Base-by-base conservation (phyloP, 2,113 vertebrate genomes). In the Mirounga angustirostris region DNA sequence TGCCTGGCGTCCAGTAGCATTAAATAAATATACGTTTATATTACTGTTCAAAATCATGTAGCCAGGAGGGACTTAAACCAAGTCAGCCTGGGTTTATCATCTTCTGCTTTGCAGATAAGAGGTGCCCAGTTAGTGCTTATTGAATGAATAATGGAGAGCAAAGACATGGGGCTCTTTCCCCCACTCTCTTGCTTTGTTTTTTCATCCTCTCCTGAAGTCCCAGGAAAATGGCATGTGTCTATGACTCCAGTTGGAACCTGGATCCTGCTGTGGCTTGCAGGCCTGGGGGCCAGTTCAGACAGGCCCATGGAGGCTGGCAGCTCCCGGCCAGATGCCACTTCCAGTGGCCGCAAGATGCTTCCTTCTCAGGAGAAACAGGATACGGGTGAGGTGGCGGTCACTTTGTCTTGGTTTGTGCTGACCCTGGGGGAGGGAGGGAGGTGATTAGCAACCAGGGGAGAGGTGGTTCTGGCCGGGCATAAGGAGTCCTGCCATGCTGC, bases 21-120 rank as follows among this genome's bases (percentile, higher is more conserved):
- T 78, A 91, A 73, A n/a, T 89, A 69, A 86, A 79, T 65, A 73
- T 10, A 36, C 22, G 26, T 86, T 85, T 94, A 52, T 79, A 54
- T 89, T 79, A 61, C 43, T 88, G 52, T 40, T 63, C 65, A 85
- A 16, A 86, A 59, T 92, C 40, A 65, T 36, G 94, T 91, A 71
- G 19, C 65, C 56, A 83, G 43, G n/a, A 86, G 30, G 24, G 14
- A 54, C 69, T 84, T 87, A 83, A 69, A 36, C 46, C 40, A 69
- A 54, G 40, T 85, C 46, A 28, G 52, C 18, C 54, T 85, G 88
- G 43, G 22, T 63, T 96, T 89, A 21, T 92, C 36, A 83, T 96
- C 67, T 86, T 96, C 73, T 86, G 13, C 83, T 28, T 76, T 63
- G 12, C 73, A 82, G 43, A 67, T 54, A 65, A 43, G 28, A 24